Evolutionary conservation across 2,888 invertebrate genomes (phyloP), one percentile per base, ranked within the genome.

Genomic region (Trilocha varians): DNA sequence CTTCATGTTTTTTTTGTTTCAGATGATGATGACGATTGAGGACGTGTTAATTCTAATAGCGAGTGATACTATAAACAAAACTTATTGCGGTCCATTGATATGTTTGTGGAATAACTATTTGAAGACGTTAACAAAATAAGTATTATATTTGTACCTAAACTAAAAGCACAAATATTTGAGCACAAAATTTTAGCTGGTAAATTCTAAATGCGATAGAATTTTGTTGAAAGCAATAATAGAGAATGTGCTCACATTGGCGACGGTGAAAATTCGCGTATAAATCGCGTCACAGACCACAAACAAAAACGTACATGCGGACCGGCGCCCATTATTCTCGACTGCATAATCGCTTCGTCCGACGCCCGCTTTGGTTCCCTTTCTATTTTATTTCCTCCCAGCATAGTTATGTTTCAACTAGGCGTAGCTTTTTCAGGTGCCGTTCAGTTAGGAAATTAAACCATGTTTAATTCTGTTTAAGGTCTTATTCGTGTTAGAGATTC

Each of bases 241-340:
- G 80, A 83, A 82, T 78, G 83, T 79, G 79, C 67, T 78, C 82
- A 84, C 79, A 83, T 83, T 74, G 75, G 75, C 76, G 73, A 77
- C 72, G 78, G 80, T 76, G 78, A 82, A 82, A 83, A 76, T 83
- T 83, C 79, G 70, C 70, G 77, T 78, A 84, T 85, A 85, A 84
- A 85, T 85, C 83, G 84, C 84, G 82, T 84, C 85, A 82, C 79
- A 82, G 82, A 80, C 84, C 85, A 82, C 85, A 84, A 85, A 85
- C 84, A 84, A 84, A 85, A 84, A 83, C 83, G 84, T 83, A 78
- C 82, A 85, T 80, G 84, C 79, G 80, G 84, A 83, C 80, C 78
- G 78, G 75, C 77, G 72, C 70, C 84, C 83, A 85, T 84, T 85
- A 85, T 84, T 85, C 82, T 85, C 83, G 77, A 82, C 84, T 83